Evolutionary conservation across 2,888 invertebrate genomes (phyloP).

Genomic region (Mesorhabditis spiculigera): DNA sequence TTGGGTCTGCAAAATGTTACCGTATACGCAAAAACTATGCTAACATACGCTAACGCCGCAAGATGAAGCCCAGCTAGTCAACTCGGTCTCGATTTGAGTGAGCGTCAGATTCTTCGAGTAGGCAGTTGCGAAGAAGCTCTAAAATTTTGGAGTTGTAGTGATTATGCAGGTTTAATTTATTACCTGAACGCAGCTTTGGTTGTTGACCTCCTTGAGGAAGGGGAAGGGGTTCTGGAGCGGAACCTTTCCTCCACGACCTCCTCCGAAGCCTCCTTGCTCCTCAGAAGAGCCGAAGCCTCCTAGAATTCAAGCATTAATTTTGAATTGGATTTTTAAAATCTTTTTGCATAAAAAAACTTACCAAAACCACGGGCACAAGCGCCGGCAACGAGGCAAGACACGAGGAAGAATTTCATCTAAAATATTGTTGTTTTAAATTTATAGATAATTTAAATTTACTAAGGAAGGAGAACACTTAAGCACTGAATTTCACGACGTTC

Average conservation of each 20-base stretch:
- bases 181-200: constrained; percentile 3
- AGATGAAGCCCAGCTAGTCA: background rate
- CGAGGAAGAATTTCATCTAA: too few relatives aligned
- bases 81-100: background rate
- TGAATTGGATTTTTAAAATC: too few relatives aligned
- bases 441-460: too few relatives aligned
- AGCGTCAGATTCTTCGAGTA: background rate
- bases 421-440: too few relatives aligned
- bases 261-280: background rate
- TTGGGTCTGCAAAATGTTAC: constrained; percentile 14
- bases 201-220: constrained; percentile 2
- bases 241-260: background rate
- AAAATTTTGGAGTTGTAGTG: background rate
- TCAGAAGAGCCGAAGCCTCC: background rate
- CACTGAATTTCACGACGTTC: too few relatives aligned
- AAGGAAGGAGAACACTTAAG: too few relatives aligned
- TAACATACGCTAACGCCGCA: background rate
- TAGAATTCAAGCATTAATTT: too few relatives aligned
- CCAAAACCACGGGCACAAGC: too few relatives aligned
- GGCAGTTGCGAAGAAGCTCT: background rate
- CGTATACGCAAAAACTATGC: background rate
- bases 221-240: background rate
- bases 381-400: too few relatives aligned
- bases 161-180: background rate
- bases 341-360: too few relatives aligned